A percentile compares a stretch with the other conserved stretches of the same genome.
Conservation (phyloP, 2,888 invertebrate species). For the Drosophila cognata region DNA sequence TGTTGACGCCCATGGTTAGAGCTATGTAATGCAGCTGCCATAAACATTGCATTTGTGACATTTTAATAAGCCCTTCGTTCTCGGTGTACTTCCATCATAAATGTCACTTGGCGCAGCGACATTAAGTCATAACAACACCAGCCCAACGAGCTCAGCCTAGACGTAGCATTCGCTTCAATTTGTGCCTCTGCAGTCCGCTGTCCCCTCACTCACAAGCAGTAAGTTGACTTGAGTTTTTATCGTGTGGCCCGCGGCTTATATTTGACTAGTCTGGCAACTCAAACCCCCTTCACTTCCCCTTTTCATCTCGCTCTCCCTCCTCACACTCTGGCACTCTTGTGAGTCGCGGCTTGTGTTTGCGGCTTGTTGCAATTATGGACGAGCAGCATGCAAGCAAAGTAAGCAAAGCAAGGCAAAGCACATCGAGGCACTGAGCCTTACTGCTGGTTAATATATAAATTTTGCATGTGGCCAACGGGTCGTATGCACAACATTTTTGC, state of each 20-base stretch:
- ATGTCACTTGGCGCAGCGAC: conserved; percentile 69
- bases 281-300: background rate
- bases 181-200: conserved; percentile 20
- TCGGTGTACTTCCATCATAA: conserved; percentile 66
- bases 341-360: conserved; percentile 58
- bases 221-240: conserved; percentile 51
- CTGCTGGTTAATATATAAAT: conserved; percentile 68
- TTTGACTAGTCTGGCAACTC: conserved; percentile 68
- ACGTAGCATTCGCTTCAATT: conserved; percentile 50
- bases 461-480: conserved; percentile 76
- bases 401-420: conserved; percentile 41
- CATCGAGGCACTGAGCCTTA: conserved; percentile 44
- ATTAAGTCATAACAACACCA: conserved; percentile 77
- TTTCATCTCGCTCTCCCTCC: background rate
- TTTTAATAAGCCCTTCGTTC: conserved; percentile 78
- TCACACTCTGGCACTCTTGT: background rate
- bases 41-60: conserved; percentile 83
- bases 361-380: conserved; percentile 79
- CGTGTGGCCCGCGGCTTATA: conserved; percentile 67
- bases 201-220: conserved; percentile 9
- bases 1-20: conserved; percentile 1
- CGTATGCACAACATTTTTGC: conserved; percentile 76
- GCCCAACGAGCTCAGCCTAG: conserved; percentile 31
- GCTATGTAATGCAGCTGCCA: conserved; percentile 79
- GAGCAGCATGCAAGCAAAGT: conserved; percentile 67